Percentiles rank a stretch among this genome's conserved stretches.
Evolutionary conservation across 2,113 vertebrate species (phyloP).

Genomic region (Pomatorhinus ruficollis): DNA sequence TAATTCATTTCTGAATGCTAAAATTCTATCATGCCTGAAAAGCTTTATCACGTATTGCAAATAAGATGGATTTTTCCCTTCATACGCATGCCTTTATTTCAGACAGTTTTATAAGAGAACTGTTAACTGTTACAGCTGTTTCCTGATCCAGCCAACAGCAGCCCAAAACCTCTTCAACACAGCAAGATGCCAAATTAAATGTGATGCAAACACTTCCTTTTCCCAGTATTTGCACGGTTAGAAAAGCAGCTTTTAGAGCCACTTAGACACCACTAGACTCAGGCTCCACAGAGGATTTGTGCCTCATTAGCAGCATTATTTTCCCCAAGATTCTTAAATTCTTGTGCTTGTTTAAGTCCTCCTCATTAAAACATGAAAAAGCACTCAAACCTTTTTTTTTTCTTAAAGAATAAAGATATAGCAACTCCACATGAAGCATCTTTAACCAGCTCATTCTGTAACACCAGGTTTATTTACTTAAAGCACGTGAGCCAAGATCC

Average conservation of each 20-base stretch:
- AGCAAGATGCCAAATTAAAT: neutral
- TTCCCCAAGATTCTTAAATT: neutral
- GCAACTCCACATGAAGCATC: neutral
- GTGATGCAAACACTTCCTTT: neutral
- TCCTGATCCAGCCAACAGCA: neutral
- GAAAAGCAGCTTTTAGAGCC: neutral
- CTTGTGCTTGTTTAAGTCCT: neutral
- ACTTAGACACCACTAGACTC: neutral
- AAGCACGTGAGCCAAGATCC: neutral
- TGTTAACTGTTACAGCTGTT: neutral
- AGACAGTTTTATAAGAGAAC: neutral
- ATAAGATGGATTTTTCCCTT: neutral
- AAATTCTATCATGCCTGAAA: neutral
- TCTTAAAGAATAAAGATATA: neutral
- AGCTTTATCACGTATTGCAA: neutral
- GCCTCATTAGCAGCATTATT: neutral
- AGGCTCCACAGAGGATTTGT: neutral
- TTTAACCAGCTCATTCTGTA: neutral
- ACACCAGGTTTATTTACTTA: neutral
- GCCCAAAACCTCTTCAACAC: neutral
- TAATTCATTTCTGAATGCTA: neutral
- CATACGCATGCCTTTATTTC: neutral
- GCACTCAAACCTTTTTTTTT: neutral
- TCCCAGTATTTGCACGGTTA: neutral
- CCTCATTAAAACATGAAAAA: neutral